Base-by-base conservation (phyloP, 37 sponge, comb jelly and placozoan genomes). In the Halisarca cf. caerulea region DNA sequence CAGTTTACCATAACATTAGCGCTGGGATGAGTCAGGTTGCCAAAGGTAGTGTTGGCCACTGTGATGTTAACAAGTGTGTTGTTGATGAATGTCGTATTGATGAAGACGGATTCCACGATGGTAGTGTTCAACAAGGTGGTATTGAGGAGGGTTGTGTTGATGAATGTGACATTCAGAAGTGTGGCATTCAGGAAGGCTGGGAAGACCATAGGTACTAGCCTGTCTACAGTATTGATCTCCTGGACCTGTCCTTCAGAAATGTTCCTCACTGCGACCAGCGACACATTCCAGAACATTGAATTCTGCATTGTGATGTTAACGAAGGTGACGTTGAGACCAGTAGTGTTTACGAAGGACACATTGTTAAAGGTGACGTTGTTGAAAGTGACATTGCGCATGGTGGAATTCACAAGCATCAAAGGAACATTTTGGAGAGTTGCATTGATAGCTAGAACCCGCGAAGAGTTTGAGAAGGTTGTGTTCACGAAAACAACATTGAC, bases 281-380 rank as follows among this genome's bases (percentile, higher is more conserved):
- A 74, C 42, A 74, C 45, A 41, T 74, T 74, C 38, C 36, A 40
- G 45, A 74, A 74, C 20, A 15, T 44, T n/a, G 77, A 74, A 37
- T 74, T 74, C 77, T 41, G 24, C 77, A 74, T 74, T 1, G 77
- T 74, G 45, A 74, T 74, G 77, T 74, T 74, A 43, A 74, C 45
- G 6, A 74, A 74, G 9, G 42, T 40, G 2, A 74, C 77, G 25
- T 74, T 74, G 4, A 44, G 9, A 1, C 77, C 77, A 7, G 77
- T 74, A 11, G 25, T 3, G 24, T 74, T 74, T 44, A 36, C 42
- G 36, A 74, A 74, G 20, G 77, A 74, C 11, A 74, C 42, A 37
- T 74, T 74, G 36, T 74, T 74, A 8, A 74, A 43, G 0, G 77
- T 74, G 45, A 44, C 77, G 41, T 74, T 74, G 25, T 74, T 74